Evolutionary conservation across 2,113 vertebrate genomes (phyloP).

Genomic region (Myrmecobius fasciatus): DNA sequence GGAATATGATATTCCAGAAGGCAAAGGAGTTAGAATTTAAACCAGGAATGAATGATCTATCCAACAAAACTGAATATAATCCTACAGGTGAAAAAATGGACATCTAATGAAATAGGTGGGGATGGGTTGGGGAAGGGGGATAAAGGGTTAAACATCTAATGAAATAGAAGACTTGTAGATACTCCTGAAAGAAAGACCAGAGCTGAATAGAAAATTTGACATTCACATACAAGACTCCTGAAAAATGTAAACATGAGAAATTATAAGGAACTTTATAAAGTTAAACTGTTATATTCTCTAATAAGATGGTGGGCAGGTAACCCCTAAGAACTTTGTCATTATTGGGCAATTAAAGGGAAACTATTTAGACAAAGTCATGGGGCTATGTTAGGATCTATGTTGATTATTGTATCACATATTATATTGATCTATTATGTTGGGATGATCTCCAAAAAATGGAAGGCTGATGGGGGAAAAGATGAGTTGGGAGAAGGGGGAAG

Average conservation of each 20-base stretch:
- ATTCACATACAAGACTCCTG: background rate
- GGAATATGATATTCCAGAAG: background rate
- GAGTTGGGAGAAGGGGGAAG: background rate
- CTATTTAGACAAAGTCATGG: background rate
- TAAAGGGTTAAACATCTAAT: too few species aligned
- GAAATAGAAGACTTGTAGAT: too few species aligned
- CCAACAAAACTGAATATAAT: background rate
- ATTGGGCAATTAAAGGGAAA: background rate
- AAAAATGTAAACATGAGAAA: background rate
- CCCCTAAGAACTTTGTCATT: background rate
- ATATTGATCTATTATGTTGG: background rate
- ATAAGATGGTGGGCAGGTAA: background rate
- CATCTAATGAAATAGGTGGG: background rate
- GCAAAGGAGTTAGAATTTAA: background rate
- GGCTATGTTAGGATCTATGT: background rate
- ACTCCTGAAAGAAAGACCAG: background rate
- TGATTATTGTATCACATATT: background rate
- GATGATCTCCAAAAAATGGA: background rate
- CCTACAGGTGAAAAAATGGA: background rate
- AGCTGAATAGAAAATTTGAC: background rate
- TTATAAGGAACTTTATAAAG: background rate
- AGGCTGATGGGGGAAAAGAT: background rate
- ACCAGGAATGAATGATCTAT: background rate
- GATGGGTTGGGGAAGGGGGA: too few species aligned
- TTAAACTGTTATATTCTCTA: background rate